Conservation (phyloP, 2,113 vertebrate species). For the Pteronura brasiliensis region DNA sequence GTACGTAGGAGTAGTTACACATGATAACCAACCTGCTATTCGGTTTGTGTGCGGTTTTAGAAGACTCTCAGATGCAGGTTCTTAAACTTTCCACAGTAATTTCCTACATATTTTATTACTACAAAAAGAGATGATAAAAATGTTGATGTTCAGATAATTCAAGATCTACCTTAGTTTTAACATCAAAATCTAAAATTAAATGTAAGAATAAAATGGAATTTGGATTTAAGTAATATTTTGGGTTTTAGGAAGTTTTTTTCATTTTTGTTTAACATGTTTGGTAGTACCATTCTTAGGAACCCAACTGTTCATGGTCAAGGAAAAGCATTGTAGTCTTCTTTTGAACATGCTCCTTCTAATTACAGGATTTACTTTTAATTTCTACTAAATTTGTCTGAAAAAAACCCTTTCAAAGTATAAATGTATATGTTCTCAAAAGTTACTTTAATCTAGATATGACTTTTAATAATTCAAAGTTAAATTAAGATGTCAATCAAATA, state of each 20-base stretch:
- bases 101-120: neutral
- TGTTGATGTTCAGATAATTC: neutral
- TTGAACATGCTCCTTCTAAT: neutral
- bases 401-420: neutral
- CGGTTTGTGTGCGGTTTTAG: conserved; percentile 22
- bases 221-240: neutral
- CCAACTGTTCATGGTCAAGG: neutral
- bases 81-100: conserved; percentile 24
- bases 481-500: neutral
- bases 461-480: neutral
- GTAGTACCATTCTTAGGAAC: neutral
- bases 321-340: neutral
- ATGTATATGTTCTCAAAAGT: neutral
- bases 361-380: neutral
- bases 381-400: neutral
- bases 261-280: neutral
- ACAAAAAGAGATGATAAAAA: neutral
- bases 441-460: neutral
- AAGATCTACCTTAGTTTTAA: neutral
- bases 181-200: neutral
- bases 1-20: neutral
- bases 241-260: neutral
- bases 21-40: neutral
- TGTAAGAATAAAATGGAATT: neutral
- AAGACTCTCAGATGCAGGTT: neutral